A percentile compares a stretch with the other conserved stretches of the same genome.
These are phyloP conservation scores for Marisa cornuarietis DNA, from an alignment of 1,140 invertebrate species.

Conservation along the genomic window DNA sequence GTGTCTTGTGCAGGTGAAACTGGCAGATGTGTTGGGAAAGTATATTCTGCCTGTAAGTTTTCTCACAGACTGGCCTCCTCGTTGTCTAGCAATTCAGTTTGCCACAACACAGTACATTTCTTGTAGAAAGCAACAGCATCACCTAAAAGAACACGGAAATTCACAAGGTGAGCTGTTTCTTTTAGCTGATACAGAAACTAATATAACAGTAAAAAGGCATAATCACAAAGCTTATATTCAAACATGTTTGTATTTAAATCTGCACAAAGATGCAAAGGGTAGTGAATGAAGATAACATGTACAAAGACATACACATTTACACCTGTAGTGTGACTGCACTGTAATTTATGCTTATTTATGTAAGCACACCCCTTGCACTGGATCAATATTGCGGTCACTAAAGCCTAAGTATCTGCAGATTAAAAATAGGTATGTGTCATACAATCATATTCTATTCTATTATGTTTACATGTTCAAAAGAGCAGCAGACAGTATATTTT, in stretches of 20 bases:
- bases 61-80: slow-evolving; percentile 65
- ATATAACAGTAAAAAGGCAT: neutral
- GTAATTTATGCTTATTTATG: too few species aligned
- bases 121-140: slow-evolving; percentile 29
- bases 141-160: neutral
- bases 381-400: neutral
- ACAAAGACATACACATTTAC: neutral
- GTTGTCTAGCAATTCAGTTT: slow-evolving; percentile 68
- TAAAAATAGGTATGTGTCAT: neutral
- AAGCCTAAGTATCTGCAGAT: neutral
- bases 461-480: neutral
- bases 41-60: slow-evolving; percentile 67
- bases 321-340: neutral
- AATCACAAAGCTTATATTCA: neutral
- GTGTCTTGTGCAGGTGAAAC: slow-evolving; percentile 60
- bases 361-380: neutral
- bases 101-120: slow-evolving; percentile 66
- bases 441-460: neutral
- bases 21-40: slow-evolving; percentile 67
- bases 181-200: neutral
- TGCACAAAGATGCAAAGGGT: neutral
- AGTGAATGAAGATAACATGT: neutral
- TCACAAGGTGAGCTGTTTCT: neutral
- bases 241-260: neutral
- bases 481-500: neutral